Evolutionary conservation across 23 tunicate species (phyloP).

Genomic region (Halocynthia aurantium): DNA sequence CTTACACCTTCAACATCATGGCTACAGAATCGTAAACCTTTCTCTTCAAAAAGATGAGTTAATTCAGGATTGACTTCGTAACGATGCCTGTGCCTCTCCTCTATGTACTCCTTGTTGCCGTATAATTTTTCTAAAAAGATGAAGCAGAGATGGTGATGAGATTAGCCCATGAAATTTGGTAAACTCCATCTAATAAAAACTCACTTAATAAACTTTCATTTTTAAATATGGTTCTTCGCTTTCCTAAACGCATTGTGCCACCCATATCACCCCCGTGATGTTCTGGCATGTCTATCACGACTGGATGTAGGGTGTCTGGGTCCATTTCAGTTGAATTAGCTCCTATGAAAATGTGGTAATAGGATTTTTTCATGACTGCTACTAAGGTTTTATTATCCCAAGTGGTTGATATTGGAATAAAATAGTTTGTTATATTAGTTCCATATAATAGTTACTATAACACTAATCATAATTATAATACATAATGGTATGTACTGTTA

Average conservation of each 20-base stretch:
- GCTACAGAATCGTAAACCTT: conserved; percentile 76
- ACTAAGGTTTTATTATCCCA: too few species aligned
- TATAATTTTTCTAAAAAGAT: conserved; percentile 53
- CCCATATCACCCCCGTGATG: conserved; percentile 88
- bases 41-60: conserved; percentile 67
- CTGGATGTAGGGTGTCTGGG: conserved; percentile 65
- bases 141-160: neutral
- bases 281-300: conserved; percentile 97
- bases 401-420: too few species aligned
- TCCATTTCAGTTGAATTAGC: conserved; percentile 87
- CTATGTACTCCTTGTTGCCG: conserved; percentile 33
- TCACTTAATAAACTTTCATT: conserved; percentile 34
- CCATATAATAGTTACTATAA: too few species aligned
- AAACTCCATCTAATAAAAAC: neutral
- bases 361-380: too few species aligned
- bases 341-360: conserved; percentile 17
- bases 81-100: conserved; percentile 90
- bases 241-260: conserved; percentile 94
- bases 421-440: too few species aligned
- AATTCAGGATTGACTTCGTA: conserved; percentile 90
- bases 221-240: conserved; percentile 70
- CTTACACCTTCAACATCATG: conserved; percentile 80
- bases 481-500: neutral
- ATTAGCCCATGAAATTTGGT: neutral
- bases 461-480: too few species aligned